Evolutionary conservation across 2,113 vertebrate species (phyloP), one percentile per base, ranked within the genome.

Genomic region (Procapra przewalskii): DNA sequence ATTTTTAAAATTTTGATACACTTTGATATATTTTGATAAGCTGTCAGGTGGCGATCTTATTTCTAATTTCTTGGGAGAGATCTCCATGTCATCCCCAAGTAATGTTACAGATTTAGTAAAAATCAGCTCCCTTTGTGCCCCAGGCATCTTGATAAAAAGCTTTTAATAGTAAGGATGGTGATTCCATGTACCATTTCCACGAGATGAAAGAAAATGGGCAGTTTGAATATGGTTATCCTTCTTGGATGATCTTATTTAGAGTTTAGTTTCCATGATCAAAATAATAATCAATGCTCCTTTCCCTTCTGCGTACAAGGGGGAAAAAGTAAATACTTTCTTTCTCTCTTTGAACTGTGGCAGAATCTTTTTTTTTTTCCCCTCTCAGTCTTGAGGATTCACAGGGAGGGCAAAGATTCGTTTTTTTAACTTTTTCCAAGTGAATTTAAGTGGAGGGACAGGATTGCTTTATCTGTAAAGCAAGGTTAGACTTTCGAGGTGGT

Each of bases 191-290:
- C 31, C 52, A 11, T 94, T 94, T 77, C 85, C 36, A 14, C 17
- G 85, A 96, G 96, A 95, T 91, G 92, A 96, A 97, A 93, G 92
- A 88, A 94, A 89, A 88, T 50, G 14, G 71, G 75, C 90, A 29
- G 54, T 54, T 80, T 31, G 48, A 89, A 23, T 71, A 27, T 92
- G 33, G 29, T 85, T 55, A 54, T 85, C 33, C 6, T 54, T 92
- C 57, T 93, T 59, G 33, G 67, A 55, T 88, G 50, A 71, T 90
- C 67, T 89, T 95, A 88, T 71, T 95, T 95, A 82, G 90, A 96
- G 55, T 96, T 97, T 95, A 85, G 84, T 95, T 94, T 92, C 90
- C 97, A 16, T 94, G 55, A 97, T 97, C 90, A 92, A 94, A 98
- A 94, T 95, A 97, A 88, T 81, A n/a, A 40, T 50, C 57, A 36